Base-by-base conservation (phyloP, 2,113 vertebrate species). In the Hiodon alosoides region DNA sequence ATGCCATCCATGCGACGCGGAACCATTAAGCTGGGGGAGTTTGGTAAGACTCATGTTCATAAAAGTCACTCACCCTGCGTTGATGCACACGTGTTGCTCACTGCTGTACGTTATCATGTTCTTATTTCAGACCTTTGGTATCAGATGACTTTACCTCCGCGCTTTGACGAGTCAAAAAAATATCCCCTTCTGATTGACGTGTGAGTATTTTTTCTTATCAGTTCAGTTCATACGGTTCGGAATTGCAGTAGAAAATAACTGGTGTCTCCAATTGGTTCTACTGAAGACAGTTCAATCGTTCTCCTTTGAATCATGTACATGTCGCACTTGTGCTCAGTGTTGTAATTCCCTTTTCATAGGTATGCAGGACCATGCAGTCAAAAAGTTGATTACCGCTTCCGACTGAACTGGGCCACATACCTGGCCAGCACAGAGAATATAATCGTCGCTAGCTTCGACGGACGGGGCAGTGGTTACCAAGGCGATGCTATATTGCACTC, bases 351-450 rank as follows among this genome's bases (percentile, higher is more conserved):
- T 81, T 72, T 76, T 79, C 48, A 51, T 75, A 99, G 96, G 53
- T 99, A 99, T 13, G 98, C 90, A 2, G 98, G 98, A 2, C 98
- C 98, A 0, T 95, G 95, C 78, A 99, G 98, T 87, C 98, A 98
- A 86, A 96, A 94, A 77, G 94, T 84, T 0, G 91, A 95, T 73
- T 81, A 77, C 9, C 0, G 8, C 31, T 98, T 94, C 86, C 83
- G 82, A 57, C 81, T 95, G 53, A 90, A 51, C 87, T 99, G 96
- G 97, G 88, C 94, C 50, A 95, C 95, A 2, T 98, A 96, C 84
- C 92, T 98, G 75, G 95, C 96, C 58, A 99, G 97, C 85, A 94
- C 95, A 0, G 96, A 99, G 87, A 89, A 92, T 50, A 79, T 99
- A 81, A 97, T 99, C 14, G 93, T 99, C 64, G 98, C 96, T 76